phyloP scores from a whole-genome alignment of 2,888 invertebrate species.

The Eilema caniola region DNA sequence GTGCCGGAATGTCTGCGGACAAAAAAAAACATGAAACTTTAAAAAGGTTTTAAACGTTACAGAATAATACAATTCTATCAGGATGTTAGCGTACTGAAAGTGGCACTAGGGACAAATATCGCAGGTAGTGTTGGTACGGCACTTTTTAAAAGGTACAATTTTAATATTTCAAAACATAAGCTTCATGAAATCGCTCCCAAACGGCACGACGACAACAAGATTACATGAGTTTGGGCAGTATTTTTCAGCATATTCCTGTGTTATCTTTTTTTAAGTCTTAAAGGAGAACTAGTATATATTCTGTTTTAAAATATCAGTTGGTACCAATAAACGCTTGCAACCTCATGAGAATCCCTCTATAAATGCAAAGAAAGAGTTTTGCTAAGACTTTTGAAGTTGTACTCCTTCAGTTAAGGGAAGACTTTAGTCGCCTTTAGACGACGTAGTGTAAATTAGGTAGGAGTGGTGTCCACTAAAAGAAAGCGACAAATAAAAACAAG shows the following conservation, averaged over 20 bases:
- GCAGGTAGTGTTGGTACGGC: conserved; percentile 3
- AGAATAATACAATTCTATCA: conserved; percentile 10
- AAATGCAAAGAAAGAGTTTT: too few species aligned
- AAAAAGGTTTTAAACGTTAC: neutral
- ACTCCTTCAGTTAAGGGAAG: too few species aligned
- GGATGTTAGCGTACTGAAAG: neutral
- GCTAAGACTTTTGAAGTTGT: too few species aligned
- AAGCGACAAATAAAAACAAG: neutral
- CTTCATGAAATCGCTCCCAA: neutral
- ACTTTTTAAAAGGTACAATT: conserved; percentile 12
- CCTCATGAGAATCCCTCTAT: neutral
- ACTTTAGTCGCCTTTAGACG: too few species aligned
- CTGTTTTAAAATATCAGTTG: neutral
- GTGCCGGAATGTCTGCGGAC: conserved; percentile 97
- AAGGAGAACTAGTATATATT: neutral
- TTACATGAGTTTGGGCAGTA: neutral
- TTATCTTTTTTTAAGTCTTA: neutral
- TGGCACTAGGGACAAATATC: neutral
- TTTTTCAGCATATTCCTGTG: neutral
- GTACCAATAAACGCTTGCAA: neutral
- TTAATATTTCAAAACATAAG: conserved; percentile 3
- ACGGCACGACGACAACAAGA: conserved; percentile 1
- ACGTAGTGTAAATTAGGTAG: too few species aligned
- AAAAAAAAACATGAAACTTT: conserved; percentile 53
- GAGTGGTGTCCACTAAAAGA: too few species aligned